phyloP scores from a whole-genome alignment of 2,888 invertebrate species.

The Platycheirus rosarum region DNA sequence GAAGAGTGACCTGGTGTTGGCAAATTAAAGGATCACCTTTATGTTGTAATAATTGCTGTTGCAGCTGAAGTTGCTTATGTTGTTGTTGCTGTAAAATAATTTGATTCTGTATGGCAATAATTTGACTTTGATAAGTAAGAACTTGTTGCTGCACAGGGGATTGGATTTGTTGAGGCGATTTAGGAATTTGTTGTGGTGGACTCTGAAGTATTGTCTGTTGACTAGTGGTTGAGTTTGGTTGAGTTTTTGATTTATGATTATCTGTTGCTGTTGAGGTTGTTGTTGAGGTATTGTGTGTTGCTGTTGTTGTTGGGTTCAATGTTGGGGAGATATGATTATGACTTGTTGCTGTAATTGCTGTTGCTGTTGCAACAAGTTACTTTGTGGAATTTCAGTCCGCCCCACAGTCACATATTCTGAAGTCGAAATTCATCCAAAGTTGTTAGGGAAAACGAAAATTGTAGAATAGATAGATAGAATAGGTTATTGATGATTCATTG shows the following conservation, averaged over 20 bases:
- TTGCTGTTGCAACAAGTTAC: slow-evolving; percentile 54
- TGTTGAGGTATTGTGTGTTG: slow-evolving; percentile 76
- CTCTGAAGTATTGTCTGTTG: slow-evolving; percentile 57
- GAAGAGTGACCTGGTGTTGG: slow-evolving; percentile 81
- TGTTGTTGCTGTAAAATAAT: slow-evolving; percentile 83
- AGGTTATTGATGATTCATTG: too few relatives aligned
- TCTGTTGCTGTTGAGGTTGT: slow-evolving; percentile 78
- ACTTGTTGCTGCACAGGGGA: slow-evolving; percentile 79
- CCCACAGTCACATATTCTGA: slow-evolving; percentile 63
- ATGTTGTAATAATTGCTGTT: slow-evolving; percentile 79
- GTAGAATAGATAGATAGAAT: too few relatives aligned
- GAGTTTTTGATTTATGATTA: slow-evolving; percentile 70
- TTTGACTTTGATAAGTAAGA: slow-evolving; percentile 71
- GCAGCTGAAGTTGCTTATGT: slow-evolving; percentile 84
- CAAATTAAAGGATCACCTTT: slow-evolving; percentile 72
- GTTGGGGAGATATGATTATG: slow-evolving; percentile 71
- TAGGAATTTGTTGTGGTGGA: slow-evolving; percentile 74
- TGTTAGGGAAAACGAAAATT: too few relatives aligned
- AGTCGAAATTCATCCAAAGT: too few relatives aligned
- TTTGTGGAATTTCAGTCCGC: slow-evolving; percentile 66
- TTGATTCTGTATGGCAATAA: slow-evolving; percentile 76
- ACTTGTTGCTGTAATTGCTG: slow-evolving; percentile 77
- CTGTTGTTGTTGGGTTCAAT: slow-evolving; percentile 81
- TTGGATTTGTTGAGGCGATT: slow-evolving; percentile 75
- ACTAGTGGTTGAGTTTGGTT: slow-evolving; percentile 28